Conservation (phyloP, 2,797 vertebrate genomes). For the Chanos chanos region DNA sequence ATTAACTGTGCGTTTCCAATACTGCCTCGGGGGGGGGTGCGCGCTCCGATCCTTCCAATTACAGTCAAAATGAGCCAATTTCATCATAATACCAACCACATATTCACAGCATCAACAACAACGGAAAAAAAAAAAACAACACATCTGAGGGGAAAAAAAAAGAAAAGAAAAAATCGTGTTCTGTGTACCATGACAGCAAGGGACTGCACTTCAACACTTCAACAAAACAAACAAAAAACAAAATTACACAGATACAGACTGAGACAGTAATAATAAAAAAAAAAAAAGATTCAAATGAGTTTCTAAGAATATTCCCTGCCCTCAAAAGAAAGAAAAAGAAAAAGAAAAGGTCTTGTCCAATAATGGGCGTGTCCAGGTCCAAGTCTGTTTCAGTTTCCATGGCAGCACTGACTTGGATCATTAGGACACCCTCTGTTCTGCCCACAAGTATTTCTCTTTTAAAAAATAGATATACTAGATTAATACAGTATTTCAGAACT, state of each 20-base stretch:
- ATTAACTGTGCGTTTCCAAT: no score
- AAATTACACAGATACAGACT: background rate
- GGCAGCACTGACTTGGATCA: conserved; percentile 60
- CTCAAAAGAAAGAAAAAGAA: conserved; percentile 57
- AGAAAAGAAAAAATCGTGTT: conserved; percentile 24
- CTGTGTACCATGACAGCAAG: no score
- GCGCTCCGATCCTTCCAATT: background rate
- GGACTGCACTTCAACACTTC: conserved; percentile 28
- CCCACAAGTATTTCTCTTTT: conserved; percentile 45
- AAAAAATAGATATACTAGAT: conserved; percentile 74
- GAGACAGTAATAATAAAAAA: background rate
- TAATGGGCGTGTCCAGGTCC: conserved; percentile 64
- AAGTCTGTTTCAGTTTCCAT: conserved; percentile 67
- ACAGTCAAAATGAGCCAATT: background rate
- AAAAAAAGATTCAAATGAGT: no score
- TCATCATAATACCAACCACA: conserved; percentile 15
- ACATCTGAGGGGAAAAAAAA: conserved; percentile 37
- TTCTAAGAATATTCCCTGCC: conserved; percentile 49
- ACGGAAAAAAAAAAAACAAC: conserved; percentile 43
- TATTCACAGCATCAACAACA: conserved; percentile 58
- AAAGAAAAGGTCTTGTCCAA: conserved; percentile 48
- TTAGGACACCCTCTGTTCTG: conserved; percentile 53
- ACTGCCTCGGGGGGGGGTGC: background rate
- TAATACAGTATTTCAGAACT: conserved; percentile 82
- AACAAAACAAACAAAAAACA: background rate